Conservation (phyloP, 2,797 vertebrate genomes). For the Coregonus suidteri region DNA sequence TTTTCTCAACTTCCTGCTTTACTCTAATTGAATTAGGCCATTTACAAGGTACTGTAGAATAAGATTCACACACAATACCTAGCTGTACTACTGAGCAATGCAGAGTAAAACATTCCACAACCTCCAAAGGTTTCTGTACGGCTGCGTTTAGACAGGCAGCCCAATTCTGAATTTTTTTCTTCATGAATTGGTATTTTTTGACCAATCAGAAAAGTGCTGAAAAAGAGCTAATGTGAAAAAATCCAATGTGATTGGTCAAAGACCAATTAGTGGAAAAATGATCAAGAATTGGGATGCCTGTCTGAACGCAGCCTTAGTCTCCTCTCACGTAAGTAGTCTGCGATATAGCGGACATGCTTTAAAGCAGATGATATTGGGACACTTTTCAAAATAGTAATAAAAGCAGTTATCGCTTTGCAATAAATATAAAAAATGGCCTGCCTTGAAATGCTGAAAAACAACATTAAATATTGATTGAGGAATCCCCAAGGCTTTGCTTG, state of each 20-base stretch:
- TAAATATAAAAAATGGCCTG: constrained; percentile 25
- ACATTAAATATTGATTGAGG: constrained; percentile 55
- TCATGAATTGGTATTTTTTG: too few species aligned
- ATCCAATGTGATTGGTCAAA: too few species aligned
- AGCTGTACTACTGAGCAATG: not conserved
- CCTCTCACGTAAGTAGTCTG: not conserved
- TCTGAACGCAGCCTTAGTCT: too few species aligned
- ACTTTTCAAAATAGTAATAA: constrained; percentile 16
- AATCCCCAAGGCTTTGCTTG: constrained; percentile 20
- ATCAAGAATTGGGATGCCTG: too few species aligned
- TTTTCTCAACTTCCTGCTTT: constrained; percentile 33
- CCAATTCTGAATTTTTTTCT: too few species aligned
- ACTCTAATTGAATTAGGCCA: not conserved
- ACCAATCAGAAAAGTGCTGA: too few species aligned
- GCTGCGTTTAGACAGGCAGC: too few species aligned
- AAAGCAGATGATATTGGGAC: constrained; percentile 21
- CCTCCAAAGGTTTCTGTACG: not conserved
- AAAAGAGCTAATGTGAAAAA: too few species aligned
- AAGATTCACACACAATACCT: not conserved
- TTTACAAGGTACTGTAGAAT: not conserved
- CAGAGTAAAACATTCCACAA: not conserved
- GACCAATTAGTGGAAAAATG: too few species aligned
- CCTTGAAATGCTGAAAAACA: constrained; percentile 44
- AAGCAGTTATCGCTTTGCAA: constrained; percentile 14
- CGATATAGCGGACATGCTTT: constrained; percentile 30